Evolutionary conservation across 2,113 vertebrate genomes (phyloP).

Genomic region (Callaeas wilsoni): DNA sequence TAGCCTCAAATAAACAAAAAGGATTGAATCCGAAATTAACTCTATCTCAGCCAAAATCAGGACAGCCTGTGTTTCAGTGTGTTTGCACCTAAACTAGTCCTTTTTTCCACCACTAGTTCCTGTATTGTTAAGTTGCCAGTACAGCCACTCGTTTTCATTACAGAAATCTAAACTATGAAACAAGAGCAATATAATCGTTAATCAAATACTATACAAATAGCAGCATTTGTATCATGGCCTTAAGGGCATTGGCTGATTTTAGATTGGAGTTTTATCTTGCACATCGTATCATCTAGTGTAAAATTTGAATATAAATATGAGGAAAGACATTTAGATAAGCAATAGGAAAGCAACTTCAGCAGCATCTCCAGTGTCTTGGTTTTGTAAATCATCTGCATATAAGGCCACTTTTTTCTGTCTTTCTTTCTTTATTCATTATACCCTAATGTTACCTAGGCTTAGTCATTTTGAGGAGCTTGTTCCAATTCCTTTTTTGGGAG

Average conservation of each 20-base stretch:
- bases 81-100: background rate
- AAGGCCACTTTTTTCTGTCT: background rate
- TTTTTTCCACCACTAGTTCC: background rate
- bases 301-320: constrained; percentile 14
- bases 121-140: background rate
- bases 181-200: constrained; percentile 6
- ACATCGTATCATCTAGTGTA: background rate
- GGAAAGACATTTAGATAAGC: background rate
- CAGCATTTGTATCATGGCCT: background rate
- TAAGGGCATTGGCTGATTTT: background rate
- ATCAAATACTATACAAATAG: constrained; percentile 16
- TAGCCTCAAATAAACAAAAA: background rate
- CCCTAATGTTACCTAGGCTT: background rate
- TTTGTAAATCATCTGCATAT: background rate
- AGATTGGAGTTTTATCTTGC: constrained; percentile 16
- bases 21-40: background rate
- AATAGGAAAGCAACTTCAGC: background rate
- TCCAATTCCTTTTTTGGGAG: background rate
- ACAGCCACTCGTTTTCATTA: background rate
- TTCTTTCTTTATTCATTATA: background rate
- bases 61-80: background rate
- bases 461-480: background rate
- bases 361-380: background rate
- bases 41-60: background rate
- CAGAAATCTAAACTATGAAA: background rate